phyloP scores from a whole-genome alignment of 1,140 invertebrate genomes.

The Trichonephila clavipes region DNA sequence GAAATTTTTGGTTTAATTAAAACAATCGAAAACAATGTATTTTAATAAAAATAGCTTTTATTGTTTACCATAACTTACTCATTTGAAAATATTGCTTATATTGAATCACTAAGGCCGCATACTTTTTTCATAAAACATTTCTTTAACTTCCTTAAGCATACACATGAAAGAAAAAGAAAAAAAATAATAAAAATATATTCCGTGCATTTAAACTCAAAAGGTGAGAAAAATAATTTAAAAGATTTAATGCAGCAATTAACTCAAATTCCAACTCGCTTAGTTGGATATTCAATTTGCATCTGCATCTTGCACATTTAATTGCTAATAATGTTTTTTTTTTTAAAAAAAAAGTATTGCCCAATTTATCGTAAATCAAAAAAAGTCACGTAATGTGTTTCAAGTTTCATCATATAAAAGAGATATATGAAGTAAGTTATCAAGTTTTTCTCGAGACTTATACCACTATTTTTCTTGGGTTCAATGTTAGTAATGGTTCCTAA shows the following conservation, averaged over 20 bases:
- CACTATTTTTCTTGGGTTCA: not conserved
- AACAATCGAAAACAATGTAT: too few relatives aligned
- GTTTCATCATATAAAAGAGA: conserved; percentile 3
- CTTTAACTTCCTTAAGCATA: too few relatives aligned
- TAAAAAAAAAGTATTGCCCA: not conserved
- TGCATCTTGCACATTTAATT: not conserved
- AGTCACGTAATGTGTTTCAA: not conserved
- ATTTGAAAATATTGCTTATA: too few relatives aligned
- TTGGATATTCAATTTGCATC: not conserved
- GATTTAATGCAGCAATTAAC: not conserved
- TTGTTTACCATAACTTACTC: too few relatives aligned
- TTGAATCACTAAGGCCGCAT: too few relatives aligned
- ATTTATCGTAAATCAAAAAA: not conserved
- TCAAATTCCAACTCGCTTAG: not conserved
- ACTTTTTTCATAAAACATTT: too few relatives aligned
- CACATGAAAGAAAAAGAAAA: too few relatives aligned
- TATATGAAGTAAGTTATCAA: not conserved
- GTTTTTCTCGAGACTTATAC: not conserved
- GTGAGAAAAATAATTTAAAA: too few relatives aligned
- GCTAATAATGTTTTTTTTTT: not conserved
- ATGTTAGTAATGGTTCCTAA: conserved; percentile 36
- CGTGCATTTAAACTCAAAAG: too few relatives aligned
- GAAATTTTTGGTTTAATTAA: too few relatives aligned
- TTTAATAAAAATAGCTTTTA: too few relatives aligned
- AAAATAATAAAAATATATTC: too few relatives aligned